Percentiles rank a stretch among this genome's conserved stretches.
Evolutionary conservation across 2,113 vertebrate species (phyloP).

Genomic region (Chaetorhynchus papuensis): DNA sequence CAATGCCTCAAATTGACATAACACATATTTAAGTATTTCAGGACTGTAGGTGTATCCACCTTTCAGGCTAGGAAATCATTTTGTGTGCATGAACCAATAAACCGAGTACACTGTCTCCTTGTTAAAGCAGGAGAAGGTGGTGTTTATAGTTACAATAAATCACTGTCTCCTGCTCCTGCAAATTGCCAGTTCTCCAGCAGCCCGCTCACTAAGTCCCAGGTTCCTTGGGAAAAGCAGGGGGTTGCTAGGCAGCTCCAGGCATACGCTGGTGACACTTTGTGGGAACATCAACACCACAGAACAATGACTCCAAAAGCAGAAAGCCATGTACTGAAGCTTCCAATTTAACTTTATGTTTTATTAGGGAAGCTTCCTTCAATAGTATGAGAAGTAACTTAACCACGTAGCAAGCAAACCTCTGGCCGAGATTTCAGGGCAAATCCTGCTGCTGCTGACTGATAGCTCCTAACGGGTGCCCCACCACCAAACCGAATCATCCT

Average conservation of each 20-base stretch:
- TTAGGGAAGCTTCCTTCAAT: not conserved
- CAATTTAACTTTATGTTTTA: not conserved
- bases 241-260: conserved; percentile 43
- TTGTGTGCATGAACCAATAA: not conserved
- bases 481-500: not conserved
- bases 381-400: not conserved
- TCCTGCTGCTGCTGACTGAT: not conserved
- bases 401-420: not conserved
- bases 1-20: not conserved
- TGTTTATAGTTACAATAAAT: conserved; percentile 8
- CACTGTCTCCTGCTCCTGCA: not conserved
- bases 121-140: not conserved
- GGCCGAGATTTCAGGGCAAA: not conserved
- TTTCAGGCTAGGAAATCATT: not conserved
- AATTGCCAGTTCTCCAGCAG: not conserved
- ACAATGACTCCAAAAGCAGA: not conserved
- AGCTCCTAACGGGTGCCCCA: not conserved
- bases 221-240: not conserved
- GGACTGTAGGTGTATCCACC: not conserved
- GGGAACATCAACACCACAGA: not conserved
- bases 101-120: not conserved
- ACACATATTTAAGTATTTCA: not conserved
- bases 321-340: not conserved
- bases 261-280: not conserved
- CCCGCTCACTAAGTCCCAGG: not conserved